A percentile compares a stretch with the other conserved stretches of the same genome.
phyloP scores from a whole-genome alignment of 2,888 invertebrate species.

The Drosophila sordidula region DNA sequence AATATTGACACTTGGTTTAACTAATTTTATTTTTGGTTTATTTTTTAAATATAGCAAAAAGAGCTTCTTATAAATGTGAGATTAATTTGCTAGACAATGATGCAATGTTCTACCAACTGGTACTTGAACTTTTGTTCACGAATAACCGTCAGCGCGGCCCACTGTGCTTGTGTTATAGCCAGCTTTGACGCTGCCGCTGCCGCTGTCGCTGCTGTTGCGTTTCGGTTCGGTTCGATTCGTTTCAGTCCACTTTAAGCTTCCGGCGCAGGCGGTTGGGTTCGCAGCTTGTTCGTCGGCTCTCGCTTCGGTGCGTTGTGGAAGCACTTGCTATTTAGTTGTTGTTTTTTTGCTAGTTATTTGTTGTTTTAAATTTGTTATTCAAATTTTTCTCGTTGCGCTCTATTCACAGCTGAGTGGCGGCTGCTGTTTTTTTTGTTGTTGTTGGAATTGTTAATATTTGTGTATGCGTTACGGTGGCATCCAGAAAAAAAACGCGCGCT shows the following conservation, averaged over 20 bases:
- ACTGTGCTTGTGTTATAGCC: slow-evolving; percentile 35
- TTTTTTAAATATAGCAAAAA: neutral
- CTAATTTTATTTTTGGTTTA: neutral
- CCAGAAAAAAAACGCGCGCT: slow-evolving; percentile 2
- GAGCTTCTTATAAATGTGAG: no score
- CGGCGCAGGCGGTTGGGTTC: slow-evolving; percentile 75
- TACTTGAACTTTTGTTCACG: neutral
- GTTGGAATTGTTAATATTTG: slow-evolving; percentile 18
- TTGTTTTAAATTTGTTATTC: slow-evolving; percentile 20
- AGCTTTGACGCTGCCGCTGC: slow-evolving; percentile 43
- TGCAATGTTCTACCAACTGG: neutral
- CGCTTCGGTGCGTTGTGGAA: slow-evolving; percentile 52
- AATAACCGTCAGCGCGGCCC: slow-evolving; percentile 3
- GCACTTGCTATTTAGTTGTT: slow-evolving; percentile 30
- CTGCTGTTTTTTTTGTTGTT: slow-evolving; percentile 22
- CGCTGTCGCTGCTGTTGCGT: slow-evolving; percentile 40
- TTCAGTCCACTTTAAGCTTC: slow-evolving; percentile 80
- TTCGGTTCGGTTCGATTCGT: slow-evolving; percentile 64
- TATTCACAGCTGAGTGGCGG: slow-evolving; percentile 62
- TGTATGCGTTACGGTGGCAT: slow-evolving; percentile 21
- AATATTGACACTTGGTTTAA: no score
- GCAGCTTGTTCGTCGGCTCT: slow-evolving; percentile 45
- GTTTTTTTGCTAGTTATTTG: slow-evolving; percentile 20
- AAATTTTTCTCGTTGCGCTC: slow-evolving; percentile 21
- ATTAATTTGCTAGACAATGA: neutral